phyloP scores from a whole-genome alignment of 2,888 invertebrate genomes.

The Caenorhabditis wallacei region DNA sequence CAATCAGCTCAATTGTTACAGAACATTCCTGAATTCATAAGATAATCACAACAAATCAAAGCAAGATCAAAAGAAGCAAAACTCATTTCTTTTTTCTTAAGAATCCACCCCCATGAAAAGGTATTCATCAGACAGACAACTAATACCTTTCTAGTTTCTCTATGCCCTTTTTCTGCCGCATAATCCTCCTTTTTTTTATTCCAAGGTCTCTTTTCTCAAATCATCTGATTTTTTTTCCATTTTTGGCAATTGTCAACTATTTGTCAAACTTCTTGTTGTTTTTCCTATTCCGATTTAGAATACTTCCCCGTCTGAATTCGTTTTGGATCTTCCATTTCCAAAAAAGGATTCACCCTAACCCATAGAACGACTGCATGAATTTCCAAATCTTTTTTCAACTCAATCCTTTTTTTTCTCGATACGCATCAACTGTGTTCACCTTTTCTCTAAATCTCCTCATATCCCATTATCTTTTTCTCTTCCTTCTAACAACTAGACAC shows the following conservation, averaged over 20 bases:
- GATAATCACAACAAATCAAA: no score
- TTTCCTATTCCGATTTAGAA: conserved; percentile 4
- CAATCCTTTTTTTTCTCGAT: conserved; percentile 41
- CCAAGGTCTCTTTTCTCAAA: conserved; percentile 51
- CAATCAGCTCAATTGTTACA: no score
- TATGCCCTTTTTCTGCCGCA: conserved; percentile 28
- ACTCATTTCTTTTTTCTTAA: neutral
- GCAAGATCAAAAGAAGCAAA: conserved; percentile 20
- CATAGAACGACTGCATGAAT: conserved; percentile 58
- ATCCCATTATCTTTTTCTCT: conserved; percentile 1
- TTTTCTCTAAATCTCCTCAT: conserved; percentile 19
- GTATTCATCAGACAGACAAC: conserved; percentile 9
- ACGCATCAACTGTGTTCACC: conserved; percentile 57
- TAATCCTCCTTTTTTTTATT: conserved; percentile 29
- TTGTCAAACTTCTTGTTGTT: conserved; percentile 45
- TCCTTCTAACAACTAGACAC: conserved; percentile 31
- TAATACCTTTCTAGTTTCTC: conserved; percentile 34
- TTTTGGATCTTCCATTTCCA: neutral
- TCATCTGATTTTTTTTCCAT: conserved; percentile 42
- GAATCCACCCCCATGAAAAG: neutral
- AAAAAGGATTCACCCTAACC: neutral
- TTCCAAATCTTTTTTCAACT: conserved; percentile 8
- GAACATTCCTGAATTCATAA: no score
- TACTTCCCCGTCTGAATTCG: neutral
- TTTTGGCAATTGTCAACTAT: conserved; percentile 18